Conservation (phyloP, 2,888 invertebrate species). For the Busseola fusca region DNA sequence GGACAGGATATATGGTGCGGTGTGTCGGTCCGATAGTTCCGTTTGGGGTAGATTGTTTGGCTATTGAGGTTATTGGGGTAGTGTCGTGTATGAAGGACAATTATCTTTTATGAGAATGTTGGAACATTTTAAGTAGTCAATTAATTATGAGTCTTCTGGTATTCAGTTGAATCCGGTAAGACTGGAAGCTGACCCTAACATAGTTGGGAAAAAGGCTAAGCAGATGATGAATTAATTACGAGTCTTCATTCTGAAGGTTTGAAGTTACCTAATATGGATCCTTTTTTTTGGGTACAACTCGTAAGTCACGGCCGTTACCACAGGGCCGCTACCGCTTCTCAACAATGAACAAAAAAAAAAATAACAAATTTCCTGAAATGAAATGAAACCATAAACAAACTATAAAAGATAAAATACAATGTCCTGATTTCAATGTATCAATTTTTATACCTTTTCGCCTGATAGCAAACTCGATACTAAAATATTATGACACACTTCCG, state of each 20-base stretch:
- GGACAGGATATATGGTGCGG: conserved; percentile 52
- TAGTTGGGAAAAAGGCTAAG: too few relatives aligned
- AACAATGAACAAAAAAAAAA: too few relatives aligned
- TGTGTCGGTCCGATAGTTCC: conserved; percentile 52
- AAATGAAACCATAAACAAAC: not conserved
- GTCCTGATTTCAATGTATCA: conserved; percentile 22
- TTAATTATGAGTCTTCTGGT: too few relatives aligned
- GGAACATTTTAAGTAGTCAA: not conserved
- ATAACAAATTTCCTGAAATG: not conserved
- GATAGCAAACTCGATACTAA: conserved; percentile 9
- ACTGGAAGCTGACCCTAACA: too few relatives aligned
- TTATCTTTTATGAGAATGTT: conserved; percentile 14
- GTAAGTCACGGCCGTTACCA: too few relatives aligned
- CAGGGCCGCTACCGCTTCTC: too few relatives aligned
- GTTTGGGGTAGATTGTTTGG: conserved; percentile 26
- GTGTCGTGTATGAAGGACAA: not conserved
- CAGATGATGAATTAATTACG: too few relatives aligned
- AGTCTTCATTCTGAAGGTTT: too few relatives aligned
- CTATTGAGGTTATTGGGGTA: conserved; percentile 27
- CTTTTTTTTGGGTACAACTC: too few relatives aligned
- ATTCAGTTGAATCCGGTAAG: too few relatives aligned
- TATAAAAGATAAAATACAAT: not conserved
- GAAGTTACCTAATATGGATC: too few relatives aligned
- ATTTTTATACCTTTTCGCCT: conserved; percentile 1
- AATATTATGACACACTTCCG: conserved; percentile 23